Conservation (phyloP, 92 coral and sea anemone genomes). For the Phenganax marumi region DNA sequence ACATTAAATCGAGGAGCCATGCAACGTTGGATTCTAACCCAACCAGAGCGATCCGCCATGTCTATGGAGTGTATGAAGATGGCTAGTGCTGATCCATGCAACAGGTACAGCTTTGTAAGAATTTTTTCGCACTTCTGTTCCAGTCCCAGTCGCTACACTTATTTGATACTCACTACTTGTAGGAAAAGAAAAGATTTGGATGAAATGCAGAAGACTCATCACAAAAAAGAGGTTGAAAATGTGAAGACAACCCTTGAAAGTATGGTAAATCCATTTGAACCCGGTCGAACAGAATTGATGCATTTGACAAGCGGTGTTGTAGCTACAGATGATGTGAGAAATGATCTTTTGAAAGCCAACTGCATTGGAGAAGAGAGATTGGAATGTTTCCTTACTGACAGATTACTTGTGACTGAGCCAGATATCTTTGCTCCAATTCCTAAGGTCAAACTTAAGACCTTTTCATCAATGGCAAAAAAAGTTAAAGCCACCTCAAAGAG, state of each 20-base stretch:
- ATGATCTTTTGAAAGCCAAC: slow-evolving; percentile 54
- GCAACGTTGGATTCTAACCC: slow-evolving; percentile 14
- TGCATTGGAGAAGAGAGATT: slow-evolving; percentile 57
- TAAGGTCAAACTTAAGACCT: slow-evolving; percentile 13
- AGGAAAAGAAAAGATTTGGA: slow-evolving; percentile 21
- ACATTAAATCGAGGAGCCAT: slow-evolving; percentile 16
- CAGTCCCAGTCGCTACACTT: background rate
- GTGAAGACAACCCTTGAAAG: background rate
- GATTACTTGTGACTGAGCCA: slow-evolving; percentile 10
- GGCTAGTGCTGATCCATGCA: slow-evolving; percentile 31
- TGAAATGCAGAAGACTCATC: background rate
- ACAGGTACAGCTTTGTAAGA: background rate
- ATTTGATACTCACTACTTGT: background rate
- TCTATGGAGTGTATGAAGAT: slow-evolving; percentile 27
- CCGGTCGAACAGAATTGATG: background rate
- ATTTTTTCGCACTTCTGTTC: too few relatives aligned
- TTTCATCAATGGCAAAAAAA: slow-evolving; percentile 26
- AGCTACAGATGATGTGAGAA: slow-evolving; percentile 39
- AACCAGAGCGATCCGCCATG: slow-evolving; percentile 19
- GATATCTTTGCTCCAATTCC: slow-evolving; percentile 29
- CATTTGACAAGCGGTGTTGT: slow-evolving; percentile 50
- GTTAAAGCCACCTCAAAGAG: background rate
- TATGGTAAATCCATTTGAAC: slow-evolving; percentile 21
- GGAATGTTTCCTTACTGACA: background rate
- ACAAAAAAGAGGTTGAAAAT: slow-evolving; percentile 27